Conservation (phyloP, 53 echinoderm and acorn worm species). For the Astropecten irregularis region DNA sequence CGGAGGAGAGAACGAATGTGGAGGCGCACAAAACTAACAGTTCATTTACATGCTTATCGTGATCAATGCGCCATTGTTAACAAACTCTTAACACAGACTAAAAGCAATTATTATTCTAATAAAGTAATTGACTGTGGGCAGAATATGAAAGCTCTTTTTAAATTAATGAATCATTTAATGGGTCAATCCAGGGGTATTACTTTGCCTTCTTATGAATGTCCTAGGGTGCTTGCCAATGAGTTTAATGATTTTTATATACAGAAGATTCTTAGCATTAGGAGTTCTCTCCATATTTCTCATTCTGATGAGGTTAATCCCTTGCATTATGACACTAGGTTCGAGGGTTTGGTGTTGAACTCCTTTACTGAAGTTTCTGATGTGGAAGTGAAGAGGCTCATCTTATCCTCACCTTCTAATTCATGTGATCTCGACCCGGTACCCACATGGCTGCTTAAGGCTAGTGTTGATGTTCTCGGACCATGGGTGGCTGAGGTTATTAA, state of each 20-base stretch:
- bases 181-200: background rate
- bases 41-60: background rate
- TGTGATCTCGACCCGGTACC: constrained; percentile 38
- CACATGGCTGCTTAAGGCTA: constrained; percentile 39
- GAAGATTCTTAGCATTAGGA: constrained; percentile 19
- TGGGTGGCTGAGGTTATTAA: background rate
- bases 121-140: background rate
- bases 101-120: constrained; percentile 13
- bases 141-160: background rate
- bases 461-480: background rate
- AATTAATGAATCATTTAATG: background rate
- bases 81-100: constrained; percentile 21
- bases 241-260: constrained; percentile 24
- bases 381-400: background rate
- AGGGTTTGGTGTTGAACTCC: background rate
- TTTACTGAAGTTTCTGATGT: constrained; percentile 2
- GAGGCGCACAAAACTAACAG: constrained; percentile 21
- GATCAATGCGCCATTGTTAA: background rate
- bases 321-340: background rate
- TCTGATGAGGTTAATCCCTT: background rate
- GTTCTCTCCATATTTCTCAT: background rate
- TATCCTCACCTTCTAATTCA: constrained; percentile 33
- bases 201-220: constrained; percentile 1
- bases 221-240: constrained; percentile 5
- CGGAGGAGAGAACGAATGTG: constrained; percentile 13